Evolutionary conservation across 2,888 invertebrate species (phyloP).

Genomic region (Microplitis deprimator): DNA sequence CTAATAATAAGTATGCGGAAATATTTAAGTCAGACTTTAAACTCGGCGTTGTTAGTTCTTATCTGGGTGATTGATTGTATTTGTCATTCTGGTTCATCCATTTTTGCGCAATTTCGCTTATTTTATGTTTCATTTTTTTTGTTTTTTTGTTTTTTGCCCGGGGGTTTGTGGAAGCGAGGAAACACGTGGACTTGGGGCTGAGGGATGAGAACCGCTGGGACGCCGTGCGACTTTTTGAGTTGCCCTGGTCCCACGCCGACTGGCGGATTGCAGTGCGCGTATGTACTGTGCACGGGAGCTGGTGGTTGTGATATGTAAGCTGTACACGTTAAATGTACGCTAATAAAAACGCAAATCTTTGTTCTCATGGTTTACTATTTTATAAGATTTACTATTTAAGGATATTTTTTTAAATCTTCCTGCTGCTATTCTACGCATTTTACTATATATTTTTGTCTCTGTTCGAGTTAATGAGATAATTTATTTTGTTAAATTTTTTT

Average conservation of each 20-base stretch:
- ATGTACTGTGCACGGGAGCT: constrained; percentile 34
- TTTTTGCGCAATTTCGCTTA: neutral
- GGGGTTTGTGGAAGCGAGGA: neutral
- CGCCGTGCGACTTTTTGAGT: constrained; percentile 70
- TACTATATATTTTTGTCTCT: too few relatives aligned
- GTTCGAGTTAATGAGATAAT: too few relatives aligned
- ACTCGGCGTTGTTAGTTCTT: neutral
- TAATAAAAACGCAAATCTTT: constrained; percentile 32
- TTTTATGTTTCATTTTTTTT: neutral
- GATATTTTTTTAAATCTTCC: too few relatives aligned
- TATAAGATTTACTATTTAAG: too few relatives aligned
- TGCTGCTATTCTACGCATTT: too few relatives aligned
- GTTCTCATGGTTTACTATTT: constrained; percentile 2
- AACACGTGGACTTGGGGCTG: constrained; percentile 18
- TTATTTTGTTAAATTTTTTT: too few relatives aligned
- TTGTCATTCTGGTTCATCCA: too few relatives aligned
- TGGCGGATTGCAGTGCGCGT: constrained; percentile 56
- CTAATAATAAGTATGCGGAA: neutral
- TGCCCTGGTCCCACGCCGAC: constrained; percentile 69
- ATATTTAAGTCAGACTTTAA: neutral
- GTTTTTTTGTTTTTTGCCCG: neutral
- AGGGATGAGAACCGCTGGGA: constrained; percentile 65
- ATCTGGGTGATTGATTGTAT: too few relatives aligned
- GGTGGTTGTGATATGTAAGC: constrained; percentile 7
- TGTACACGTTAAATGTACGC: constrained; percentile 32